Percentiles rank a stretch among this genome's conserved stretches.
Evolutionary conservation across 2,113 vertebrate species (phyloP).

Genomic region (Pelvicachromis taeniatus): DNA sequence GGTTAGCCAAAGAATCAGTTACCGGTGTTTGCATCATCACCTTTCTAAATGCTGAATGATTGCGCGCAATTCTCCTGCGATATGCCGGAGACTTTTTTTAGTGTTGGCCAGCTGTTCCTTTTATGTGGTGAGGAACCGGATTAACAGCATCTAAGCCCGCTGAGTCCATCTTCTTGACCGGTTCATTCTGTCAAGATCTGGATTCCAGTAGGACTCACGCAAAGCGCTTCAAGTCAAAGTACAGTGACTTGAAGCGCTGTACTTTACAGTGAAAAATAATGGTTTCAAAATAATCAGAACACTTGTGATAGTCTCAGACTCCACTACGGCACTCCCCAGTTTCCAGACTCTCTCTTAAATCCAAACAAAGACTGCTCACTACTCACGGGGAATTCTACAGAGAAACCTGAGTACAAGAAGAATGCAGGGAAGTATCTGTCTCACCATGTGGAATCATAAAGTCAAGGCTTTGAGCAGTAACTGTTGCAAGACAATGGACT

Average conservation of each 20-base stretch:
- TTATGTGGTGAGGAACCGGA: neutral
- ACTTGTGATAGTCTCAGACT: neutral
- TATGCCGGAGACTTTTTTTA: neutral
- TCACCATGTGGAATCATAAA: neutral
- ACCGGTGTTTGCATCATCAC: neutral
- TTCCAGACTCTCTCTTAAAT: neutral
- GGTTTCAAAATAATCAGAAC: neutral
- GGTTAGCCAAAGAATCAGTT: neutral
- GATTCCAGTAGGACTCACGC: neutral
- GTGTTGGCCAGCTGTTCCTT: neutral
- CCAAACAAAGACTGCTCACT: neutral
- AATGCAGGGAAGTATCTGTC: neutral
- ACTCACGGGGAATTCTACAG: neutral
- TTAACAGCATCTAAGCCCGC: neutral
- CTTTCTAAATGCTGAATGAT: neutral
- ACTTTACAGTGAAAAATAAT: neutral
- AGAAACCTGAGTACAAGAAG: neutral
- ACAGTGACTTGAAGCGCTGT: neutral
- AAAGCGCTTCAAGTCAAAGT: neutral
- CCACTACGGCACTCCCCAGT: neutral
- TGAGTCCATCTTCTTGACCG: neutral
- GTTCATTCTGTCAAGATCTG: neutral
- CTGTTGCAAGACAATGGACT: neutral
- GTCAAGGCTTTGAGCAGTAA: neutral
- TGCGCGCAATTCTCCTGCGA: neutral